Base-by-base conservation (phyloP, 2,113 vertebrate species). In the Peromyscus maniculatus region DNA sequence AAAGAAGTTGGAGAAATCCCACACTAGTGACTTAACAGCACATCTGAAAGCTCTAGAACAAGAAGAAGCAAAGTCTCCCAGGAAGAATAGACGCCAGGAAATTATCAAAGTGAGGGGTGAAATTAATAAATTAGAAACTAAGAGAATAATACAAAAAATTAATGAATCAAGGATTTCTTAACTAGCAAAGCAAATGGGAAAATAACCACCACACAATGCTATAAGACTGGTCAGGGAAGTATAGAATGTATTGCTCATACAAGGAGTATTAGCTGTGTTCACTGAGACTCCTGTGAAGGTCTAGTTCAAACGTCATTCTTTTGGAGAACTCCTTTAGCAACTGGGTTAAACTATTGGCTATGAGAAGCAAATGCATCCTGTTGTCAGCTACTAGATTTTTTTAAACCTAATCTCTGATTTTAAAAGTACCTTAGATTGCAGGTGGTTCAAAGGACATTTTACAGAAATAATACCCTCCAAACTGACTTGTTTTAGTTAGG, bases 231-330 rank as follows among this genome's bases (percentile, higher is more conserved):
- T 91, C 21, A 43, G 10, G 36, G 15, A 49, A 79, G 2, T 49
- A n/a, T 59, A n/a, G 77, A 59, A 46, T 79, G 7, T 91, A 90
- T 72, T 83, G 87, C 15, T 26, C 62, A 91, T 24, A n/a, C n/a
- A 93, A 88, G 31, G 78, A 86, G 4, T 57, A 97, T 13, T 43
- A 8, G 62, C 46, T 95, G 7, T 89, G 39, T n/a, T 96, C 52
- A 64, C 74, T 67, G 55, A 87, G 71, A 39, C 13, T 66, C 21
- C 52, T 19, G 4, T 64, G 33, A 88, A 78, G 21, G 3, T 31
- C 43, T 78, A 82, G 83, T 90, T 90, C 66, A 72, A 67, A 67
- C 87, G n/a, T 90, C 43, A 77, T 90, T 86, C 39, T 94, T 72
- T 55, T 90, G 33, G 36, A 90, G 4, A 13, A 52, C 86, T 57